Base-by-base conservation (phyloP, 2,888 invertebrate genomes). In the Phasia obesa region DNA sequence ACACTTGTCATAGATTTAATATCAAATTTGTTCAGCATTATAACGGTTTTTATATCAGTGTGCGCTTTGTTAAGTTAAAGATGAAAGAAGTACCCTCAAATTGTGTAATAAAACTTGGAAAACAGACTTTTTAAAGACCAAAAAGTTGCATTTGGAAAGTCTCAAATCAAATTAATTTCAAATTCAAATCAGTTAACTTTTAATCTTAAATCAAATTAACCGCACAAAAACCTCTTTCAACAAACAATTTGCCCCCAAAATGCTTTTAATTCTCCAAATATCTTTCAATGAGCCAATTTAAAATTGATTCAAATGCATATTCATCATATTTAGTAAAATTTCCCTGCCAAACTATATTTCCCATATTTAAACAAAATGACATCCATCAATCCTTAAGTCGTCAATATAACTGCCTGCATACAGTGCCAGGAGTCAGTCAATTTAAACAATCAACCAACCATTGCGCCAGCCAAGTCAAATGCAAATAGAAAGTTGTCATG, bases 401-500 rank as follows among this genome's bases (percentile, higher is more conserved):
- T 19, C 11, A 38, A 4, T 15, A 19, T 0, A 2, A 27, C 4
- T 25, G 17, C 25, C 5, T n/a, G 17, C 65, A 35, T 17, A n/a
- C 44, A 59, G 21, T 21, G 25, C 60, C 42, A 73, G 73, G 27
- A 64, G 64, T 53, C 35, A 42, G 38, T 25, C 21, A 69, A 53
- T 69, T 15, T 4, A 13, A 35, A 7, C 11, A 35, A 35, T 35
- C 47, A 44, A 44, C 19, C 44, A 19, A 51, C 35, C 0, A 65
- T 27, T n/a, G 27, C 55, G 69, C 44, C 31, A 70, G 19, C 15
- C 15, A 70, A 47, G 44, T 47, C 19, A 65, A 65, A 82, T 78
- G 82, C 78, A 79, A 83, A 83, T 83, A 83, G 82, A 83, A 83
- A 79, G 82, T 79, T 79, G 82, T 79, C 78, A 83, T 71, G 79